Conservation (phyloP, 1,140 invertebrate genomes). For the Drosophila sproati region DNA sequence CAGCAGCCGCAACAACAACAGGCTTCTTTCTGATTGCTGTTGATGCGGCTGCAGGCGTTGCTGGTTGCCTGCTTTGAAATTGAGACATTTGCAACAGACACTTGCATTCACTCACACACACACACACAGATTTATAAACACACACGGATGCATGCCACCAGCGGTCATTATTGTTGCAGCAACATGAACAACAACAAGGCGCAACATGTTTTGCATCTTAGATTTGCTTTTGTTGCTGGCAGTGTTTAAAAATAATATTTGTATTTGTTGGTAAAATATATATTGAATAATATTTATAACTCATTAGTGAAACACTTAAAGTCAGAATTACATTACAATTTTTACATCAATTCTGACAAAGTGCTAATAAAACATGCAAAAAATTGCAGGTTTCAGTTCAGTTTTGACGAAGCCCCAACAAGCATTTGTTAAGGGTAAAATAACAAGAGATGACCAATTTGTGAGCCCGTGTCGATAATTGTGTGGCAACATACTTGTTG, state of each 20-base stretch:
- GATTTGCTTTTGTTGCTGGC: not conserved
- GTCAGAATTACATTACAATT: no score
- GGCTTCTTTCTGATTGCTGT: constrained; percentile 28
- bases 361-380: no score
- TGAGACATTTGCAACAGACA: constrained; percentile 71
- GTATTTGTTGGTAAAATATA: no score
- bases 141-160: constrained; percentile 5
- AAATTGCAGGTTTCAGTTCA: no score
- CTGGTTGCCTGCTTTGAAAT: constrained; percentile 59
- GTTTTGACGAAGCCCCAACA: no score
- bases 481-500: no score
- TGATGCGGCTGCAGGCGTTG: constrained; percentile 36
- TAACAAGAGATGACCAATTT: no score
- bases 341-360: no score
- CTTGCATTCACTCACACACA: constrained; percentile 20
- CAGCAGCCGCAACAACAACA: constrained; percentile 33
- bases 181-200: not conserved
- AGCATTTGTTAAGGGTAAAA: no score
- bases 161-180: constrained; percentile 1
- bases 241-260: not conserved
- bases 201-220: not conserved
- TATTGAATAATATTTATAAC: no score
- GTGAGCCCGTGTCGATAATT: no score
- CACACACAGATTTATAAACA: not conserved
- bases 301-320: no score